phyloP scores from a whole-genome alignment of 2,888 invertebrate species.

The Orchesella flavescens region DNA sequence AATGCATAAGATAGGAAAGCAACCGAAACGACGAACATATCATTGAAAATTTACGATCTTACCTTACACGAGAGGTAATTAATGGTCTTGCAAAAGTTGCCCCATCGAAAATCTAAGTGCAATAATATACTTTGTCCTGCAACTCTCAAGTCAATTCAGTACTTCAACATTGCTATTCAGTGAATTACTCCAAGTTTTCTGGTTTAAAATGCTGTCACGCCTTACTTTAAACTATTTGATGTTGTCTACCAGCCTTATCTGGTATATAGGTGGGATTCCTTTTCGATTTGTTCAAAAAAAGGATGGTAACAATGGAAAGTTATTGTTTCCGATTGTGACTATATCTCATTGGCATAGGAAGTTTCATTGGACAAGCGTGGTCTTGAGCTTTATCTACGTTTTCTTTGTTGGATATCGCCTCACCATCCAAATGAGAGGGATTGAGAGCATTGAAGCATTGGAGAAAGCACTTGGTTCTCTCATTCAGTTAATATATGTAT shows the following conservation, averaged over 20 bases:
- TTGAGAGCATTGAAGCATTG: background rate
- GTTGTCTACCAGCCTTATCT: background rate
- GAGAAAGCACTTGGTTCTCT: background rate
- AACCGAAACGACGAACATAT: no score
- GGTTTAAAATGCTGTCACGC: background rate
- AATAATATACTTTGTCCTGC: no score
- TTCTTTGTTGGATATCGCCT: constrained; percentile 12
- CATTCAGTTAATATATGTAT: background rate
- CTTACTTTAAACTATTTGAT: background rate
- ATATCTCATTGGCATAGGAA: background rate
- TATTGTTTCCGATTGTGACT: background rate
- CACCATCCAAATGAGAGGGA: background rate
- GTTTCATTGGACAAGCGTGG: background rate
- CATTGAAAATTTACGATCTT: no score
- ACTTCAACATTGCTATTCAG: no score
- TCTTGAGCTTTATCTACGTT: background rate
- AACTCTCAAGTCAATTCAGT: no score
- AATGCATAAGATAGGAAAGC: no score
- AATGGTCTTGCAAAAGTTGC: no score
- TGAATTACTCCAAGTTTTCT: no score
- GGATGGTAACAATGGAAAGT: background rate
- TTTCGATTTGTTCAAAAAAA: background rate
- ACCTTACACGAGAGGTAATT: no score
- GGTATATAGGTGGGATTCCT: background rate
- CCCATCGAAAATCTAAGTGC: no score